Base-by-base conservation (phyloP, 2,888 invertebrate genomes). In the Cephonodes hylas region DNA sequence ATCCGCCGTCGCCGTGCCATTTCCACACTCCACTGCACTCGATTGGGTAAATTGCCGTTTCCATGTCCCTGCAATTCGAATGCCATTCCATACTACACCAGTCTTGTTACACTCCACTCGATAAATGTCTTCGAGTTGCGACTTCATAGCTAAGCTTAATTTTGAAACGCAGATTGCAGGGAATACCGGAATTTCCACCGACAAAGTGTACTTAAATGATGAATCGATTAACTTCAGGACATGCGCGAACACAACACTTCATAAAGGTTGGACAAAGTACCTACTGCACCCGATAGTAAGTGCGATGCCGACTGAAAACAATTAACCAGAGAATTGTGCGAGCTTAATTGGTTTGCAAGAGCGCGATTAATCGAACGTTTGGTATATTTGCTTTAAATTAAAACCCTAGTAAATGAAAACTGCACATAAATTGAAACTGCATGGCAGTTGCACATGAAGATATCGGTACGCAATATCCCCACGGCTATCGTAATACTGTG, bases 11-110 rank as follows among this genome's bases (percentile, higher is more conserved):
- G 61, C 63, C 31, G 15, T 18, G 53, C 15, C 31, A 18, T 53
- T 53, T 53, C 20, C 64, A 64, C 63, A 60, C 67, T 67, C 70
- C 76, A 66, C 65, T 70, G 68, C 66, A 72, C 73, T 76, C 69
- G 68, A 70, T 68, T 68, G 67, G 70, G 66, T 69, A 27, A 27
- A 27, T 27, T 27, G 15, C 48, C 22, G 45, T 45, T 27, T 15
- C 27, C 18, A 18, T 53, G 31, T 18, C 31, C 18, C 27, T 3
- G 10, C 10, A 20, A 18, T 53, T 53, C 10, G 27, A 53, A 53
- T 53, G 18, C 53, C 10, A 53, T 27, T 53, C 3, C 27, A 3
- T 10, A 7, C 7, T 27, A 8, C 7, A 53, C 15, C 13, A 57
- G 38, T 15, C 25, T 6, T 7, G 56, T 18, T 20, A 13, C 20